These are phyloP conservation scores for Carassius auratus DNA, from an alignment of 2,113 vertebrate genomes.

Conservation along the genomic window DNA sequence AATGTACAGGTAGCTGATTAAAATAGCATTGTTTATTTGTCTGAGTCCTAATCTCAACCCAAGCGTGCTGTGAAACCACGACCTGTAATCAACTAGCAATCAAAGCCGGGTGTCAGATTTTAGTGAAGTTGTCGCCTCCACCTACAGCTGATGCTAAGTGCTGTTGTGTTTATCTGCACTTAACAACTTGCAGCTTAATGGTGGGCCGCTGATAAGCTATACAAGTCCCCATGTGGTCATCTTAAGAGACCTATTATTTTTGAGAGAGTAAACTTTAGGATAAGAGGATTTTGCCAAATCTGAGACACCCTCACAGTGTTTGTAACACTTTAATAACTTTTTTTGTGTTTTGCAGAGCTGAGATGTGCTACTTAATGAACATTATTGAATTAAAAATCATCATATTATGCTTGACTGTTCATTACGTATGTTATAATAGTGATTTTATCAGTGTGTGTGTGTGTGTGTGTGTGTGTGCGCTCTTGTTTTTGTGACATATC, in stretches of 20 bases:
- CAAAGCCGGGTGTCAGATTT: slow-evolving; percentile 38
- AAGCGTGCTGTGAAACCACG: slow-evolving; percentile 41
- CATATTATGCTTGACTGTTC: background rate
- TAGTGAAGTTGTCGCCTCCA: slow-evolving; percentile 15
- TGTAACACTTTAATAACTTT: background rate
- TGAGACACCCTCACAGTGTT: background rate
- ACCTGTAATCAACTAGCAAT: slow-evolving; percentile 56
- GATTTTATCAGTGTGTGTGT: too few relatives aligned
- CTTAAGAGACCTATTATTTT: slow-evolving; percentile 23
- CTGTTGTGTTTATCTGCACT: slow-evolving; percentile 33
- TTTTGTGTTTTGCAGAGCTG: background rate
- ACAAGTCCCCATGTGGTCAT: background rate
- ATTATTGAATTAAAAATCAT: background rate
- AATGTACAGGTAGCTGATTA: slow-evolving; percentile 47
- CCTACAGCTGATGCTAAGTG: slow-evolving; percentile 5
- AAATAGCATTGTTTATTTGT: slow-evolving; percentile 52
- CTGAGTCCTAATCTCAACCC: slow-evolving; percentile 35
- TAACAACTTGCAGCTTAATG: slow-evolving; percentile 33
- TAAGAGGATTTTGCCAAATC: slow-evolving; percentile 5
- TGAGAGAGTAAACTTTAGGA: slow-evolving; percentile 1
- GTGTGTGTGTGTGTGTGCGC: too few relatives aligned
- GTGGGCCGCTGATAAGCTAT: slow-evolving; percentile 10
- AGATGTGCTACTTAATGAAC: background rate
- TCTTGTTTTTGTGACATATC: too few relatives aligned
- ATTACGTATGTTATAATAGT: background rate